phyloP scores from a whole-genome alignment of 2,113 vertebrate species.

The Danio rerio region GRCz12tu NC_133195.1:33207001-33207500 shows the following conservation, averaged over 20 bases:
- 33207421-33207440: too few relatives aligned
- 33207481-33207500: too few relatives aligned
- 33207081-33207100: not conserved
- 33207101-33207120: not conserved
- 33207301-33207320: not conserved
- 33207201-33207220: not conserved
- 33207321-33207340: too few relatives aligned
- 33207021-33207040: conserved; percentile 36
- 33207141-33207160: conserved; percentile 21
- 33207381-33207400: too few relatives aligned
- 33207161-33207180: not conserved
- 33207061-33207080: not conserved
- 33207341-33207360: too few relatives aligned
- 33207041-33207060: conserved; percentile 40
- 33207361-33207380: too few relatives aligned
- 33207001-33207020: conserved; percentile 26
- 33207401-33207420: too few relatives aligned
- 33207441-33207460: too few relatives aligned
- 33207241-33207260: not conserved
- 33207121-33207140: not conserved
- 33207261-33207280: not conserved
- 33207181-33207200: conserved; percentile 1
- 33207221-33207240: not conserved
- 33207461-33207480: too few relatives aligned
- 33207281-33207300: not conserved